Base-by-base conservation (phyloP, 2,113 vertebrate genomes). In the Macrotus californicus region DNA sequence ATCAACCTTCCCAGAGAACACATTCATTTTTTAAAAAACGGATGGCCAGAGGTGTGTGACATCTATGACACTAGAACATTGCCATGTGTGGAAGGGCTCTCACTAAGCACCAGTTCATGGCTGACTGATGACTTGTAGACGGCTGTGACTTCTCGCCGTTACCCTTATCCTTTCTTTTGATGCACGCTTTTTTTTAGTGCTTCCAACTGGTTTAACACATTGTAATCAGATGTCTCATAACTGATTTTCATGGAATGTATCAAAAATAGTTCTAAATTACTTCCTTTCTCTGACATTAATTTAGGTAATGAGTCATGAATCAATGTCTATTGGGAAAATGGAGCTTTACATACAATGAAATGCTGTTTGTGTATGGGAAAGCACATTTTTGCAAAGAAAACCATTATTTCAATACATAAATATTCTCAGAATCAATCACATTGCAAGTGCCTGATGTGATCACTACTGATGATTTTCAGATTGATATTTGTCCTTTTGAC, bases 271-370 rank as follows among this genome's bases (percentile, higher is more conserved):
- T 97, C 93, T 92, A 91, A 97, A 97, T 97, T 92, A 89, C 94
- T 97, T 96, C 92, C 66, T 76, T 97, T 92, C 36, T 95, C 97
- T 97, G 94, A 77, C 94, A 97, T 89, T 94, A 81, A 82, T 89
- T 96, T 97, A 95, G 93, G 92, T 96, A 97, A 69, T 86, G 92
- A 98, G 94, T 94, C 95, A 96, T 96, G 96, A 97, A 96, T 97
- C 93, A 97, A 96, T 97, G 87, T 91, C 81, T 96, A 96, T 97
- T 97, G 84, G 90, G 31, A 95, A 98, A 97, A 92, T 59, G 95
- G 91, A 97, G 83, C 70, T 94, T 87, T 61, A 66, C 64, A 86
- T 90, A 90, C 91, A 97, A 83, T 7, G 67, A 97, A 94, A 95
- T 97, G 94, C n/a, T 97, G 39, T 96, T 97, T 96, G 56, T 93